Evolutionary conservation across 1,140 invertebrate species (phyloP).

Genomic region (Bombus superbus): DNA sequence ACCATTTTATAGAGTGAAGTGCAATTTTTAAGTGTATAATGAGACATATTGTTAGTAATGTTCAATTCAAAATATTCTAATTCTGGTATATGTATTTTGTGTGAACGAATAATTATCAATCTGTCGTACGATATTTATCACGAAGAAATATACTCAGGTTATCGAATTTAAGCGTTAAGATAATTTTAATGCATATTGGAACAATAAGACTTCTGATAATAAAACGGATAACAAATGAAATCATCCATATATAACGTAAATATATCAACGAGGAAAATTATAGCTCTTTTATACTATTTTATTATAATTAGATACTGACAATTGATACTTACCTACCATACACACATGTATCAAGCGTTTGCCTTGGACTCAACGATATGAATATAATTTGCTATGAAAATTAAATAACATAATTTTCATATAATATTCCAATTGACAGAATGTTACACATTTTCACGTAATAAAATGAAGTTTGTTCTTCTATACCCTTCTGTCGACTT

Average conservation of each 20-base stretch:
- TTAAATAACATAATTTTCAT: conserved; percentile 39
- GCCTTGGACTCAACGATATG: conserved; percentile 36
- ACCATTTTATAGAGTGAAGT: conserved; percentile 20
- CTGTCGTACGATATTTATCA: neutral
- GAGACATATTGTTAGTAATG: conserved; percentile 5
- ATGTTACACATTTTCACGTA: conserved; percentile 62
- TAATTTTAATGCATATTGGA: conserved; percentile 6
- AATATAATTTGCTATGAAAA: conserved; percentile 23
- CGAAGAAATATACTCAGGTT: conserved; percentile 17
- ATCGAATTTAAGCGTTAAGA: conserved; percentile 37
- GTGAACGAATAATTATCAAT: conserved; percentile 5
- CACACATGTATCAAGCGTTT: conserved; percentile 46
- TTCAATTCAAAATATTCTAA: conserved; percentile 27
- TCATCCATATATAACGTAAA: neutral
- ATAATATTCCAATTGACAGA: conserved; percentile 52
- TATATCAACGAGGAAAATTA: conserved; percentile 25
- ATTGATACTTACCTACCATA: neutral
- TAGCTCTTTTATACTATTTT: conserved; percentile 62
- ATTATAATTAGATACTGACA: conserved; percentile 51
- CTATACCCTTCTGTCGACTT: neutral
- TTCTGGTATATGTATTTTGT: conserved; percentile 9
- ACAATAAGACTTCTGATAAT: conserved; percentile 19
- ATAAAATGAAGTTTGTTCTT: conserved; percentile 58
- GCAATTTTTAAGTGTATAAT: conserved; percentile 31
- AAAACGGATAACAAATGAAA: conserved; percentile 14